phyloP scores from a whole-genome alignment of 2,888 invertebrate species.

The Diaprepes abbreviatus region DNA sequence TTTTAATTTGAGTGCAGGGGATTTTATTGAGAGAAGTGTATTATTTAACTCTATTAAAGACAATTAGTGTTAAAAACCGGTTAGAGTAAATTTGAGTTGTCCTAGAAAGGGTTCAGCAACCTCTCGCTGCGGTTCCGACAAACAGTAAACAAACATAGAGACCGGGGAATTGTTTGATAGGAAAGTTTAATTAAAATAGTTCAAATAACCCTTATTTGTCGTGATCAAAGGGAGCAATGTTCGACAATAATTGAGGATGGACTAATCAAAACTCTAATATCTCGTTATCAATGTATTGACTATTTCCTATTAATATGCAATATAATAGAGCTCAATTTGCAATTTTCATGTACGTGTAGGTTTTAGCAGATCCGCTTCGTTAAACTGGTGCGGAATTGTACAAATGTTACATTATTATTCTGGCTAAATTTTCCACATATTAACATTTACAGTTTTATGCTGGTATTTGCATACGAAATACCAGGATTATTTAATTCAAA shows the following conservation, averaged over 20 bases:
- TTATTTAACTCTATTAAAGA: too few species aligned
- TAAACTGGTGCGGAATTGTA: neutral
- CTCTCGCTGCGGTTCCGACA: too few species aligned
- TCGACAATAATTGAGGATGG: neutral
- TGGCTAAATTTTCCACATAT: neutral
- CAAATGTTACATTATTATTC: slow-evolving; percentile 4
- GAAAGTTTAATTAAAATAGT: neutral
- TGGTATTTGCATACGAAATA: too few species aligned
- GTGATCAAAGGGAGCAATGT: neutral
- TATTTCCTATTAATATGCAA: neutral
- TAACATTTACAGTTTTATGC: neutral
- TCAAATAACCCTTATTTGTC: neutral
- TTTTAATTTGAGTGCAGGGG: too few species aligned
- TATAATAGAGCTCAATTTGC: neutral
- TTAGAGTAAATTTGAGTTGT: too few species aligned
- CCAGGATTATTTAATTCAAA: too few species aligned
- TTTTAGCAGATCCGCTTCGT: neutral
- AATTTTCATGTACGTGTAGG: neutral
- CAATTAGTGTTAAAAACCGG: too few species aligned
- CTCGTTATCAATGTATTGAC: neutral
- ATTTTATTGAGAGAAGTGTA: too few species aligned
- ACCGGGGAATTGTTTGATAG: too few species aligned
- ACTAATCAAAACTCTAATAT: neutral
- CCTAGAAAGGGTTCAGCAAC: too few species aligned
- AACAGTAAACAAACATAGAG: too few species aligned